Evolutionary conservation across 2,888 invertebrate species (phyloP).

Genomic region (Matsumyia berberina): DNA sequence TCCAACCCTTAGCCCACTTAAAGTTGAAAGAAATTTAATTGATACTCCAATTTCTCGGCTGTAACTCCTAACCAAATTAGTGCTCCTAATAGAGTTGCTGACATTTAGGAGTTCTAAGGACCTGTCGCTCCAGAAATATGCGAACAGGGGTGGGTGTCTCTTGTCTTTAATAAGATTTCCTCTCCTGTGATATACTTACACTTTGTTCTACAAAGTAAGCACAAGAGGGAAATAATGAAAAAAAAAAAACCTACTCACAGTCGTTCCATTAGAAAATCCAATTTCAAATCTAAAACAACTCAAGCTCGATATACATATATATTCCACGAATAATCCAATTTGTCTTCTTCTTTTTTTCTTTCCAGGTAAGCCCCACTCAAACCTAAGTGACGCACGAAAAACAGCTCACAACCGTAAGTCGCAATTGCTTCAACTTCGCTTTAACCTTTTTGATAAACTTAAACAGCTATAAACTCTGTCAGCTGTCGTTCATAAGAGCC

Average conservation of each 20-base stretch:
- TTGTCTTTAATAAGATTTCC: conserved; percentile 7
- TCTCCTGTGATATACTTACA: neutral
- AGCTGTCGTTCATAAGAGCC: conserved; percentile 6
- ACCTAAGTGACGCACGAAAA: neutral
- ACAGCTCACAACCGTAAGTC: conserved; percentile 37
- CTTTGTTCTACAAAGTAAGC: neutral
- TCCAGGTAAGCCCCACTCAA: conserved; percentile 53
- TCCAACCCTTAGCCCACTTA: neutral
- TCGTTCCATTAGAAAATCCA: neutral
- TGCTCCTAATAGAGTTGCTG: conserved; percentile 4
- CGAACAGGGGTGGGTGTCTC: neutral
- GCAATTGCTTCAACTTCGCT: conserved; percentile 41
- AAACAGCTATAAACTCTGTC: conserved; percentile 11
- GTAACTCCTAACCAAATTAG: conserved; percentile 9
- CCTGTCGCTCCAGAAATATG: neutral
- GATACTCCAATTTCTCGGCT: neutral
- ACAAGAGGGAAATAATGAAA: neutral
- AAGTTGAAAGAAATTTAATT: neutral
- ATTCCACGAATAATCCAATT: conserved; percentile 11
- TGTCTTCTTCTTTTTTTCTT: conserved; percentile 19
- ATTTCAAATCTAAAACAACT: neutral
- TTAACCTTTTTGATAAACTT: neutral
- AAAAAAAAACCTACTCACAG: neutral
- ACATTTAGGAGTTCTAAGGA: conserved; percentile 1
- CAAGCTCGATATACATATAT: neutral